Percentiles rank a stretch among this genome's conserved stretches.
Evolutionary conservation across 2,113 vertebrate species (phyloP).

Genomic region (Mus spicilegus): DNA sequence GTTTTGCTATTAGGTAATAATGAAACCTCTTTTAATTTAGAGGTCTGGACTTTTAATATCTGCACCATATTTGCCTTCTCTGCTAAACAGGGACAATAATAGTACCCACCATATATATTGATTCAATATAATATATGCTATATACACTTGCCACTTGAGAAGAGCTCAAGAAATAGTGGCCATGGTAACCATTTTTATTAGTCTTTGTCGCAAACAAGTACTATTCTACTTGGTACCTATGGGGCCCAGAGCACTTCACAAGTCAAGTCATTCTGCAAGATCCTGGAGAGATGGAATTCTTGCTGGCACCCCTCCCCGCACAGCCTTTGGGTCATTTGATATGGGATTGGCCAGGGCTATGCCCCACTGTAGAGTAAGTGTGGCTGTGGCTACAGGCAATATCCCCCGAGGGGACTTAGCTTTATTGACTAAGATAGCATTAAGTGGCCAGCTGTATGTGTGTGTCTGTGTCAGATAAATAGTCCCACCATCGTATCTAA

Average conservation of each 20-base stretch:
- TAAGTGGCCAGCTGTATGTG: constrained; percentile 24
- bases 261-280: constrained; percentile 23
- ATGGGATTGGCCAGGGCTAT: constrained; percentile 14
- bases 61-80: constrained; percentile 52
- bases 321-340: constrained; percentile 40
- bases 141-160: not conserved
- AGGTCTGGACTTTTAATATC: constrained; percentile 1
- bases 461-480: not conserved
- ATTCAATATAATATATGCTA: constrained; percentile 37
- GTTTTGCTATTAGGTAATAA: constrained; percentile 44
- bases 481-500: not conserved
- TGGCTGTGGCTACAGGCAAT: constrained; percentile 34
- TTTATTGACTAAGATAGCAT: constrained; percentile 55
- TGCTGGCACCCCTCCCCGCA: not conserved
- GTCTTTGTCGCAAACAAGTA: constrained; percentile 43
- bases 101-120: constrained; percentile 18
- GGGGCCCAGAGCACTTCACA: constrained; percentile 27
- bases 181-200: constrained; percentile 16
- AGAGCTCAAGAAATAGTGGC: constrained; percentile 29
- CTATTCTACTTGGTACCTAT: constrained; percentile 29
- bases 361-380: not conserved
- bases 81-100: constrained; percentile 41
- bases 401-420: constrained; percentile 51
- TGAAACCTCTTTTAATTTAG: constrained; percentile 49
- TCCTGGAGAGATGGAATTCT: constrained; percentile 62